Conservation (phyloP, 2,888 invertebrate genomes). For the Tridacna crocea region DNA sequence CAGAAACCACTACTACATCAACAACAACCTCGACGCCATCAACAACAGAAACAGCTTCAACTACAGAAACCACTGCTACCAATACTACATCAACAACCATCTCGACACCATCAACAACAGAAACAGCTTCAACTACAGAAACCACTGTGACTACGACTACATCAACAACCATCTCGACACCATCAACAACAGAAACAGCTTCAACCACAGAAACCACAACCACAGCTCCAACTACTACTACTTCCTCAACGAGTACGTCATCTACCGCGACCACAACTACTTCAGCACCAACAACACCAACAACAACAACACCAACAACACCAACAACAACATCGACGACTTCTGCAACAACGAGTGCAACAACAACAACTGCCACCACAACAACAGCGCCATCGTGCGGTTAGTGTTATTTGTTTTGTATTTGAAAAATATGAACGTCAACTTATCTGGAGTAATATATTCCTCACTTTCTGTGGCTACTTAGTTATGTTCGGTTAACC, state of each 20-base stretch:
- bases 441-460: too few species aligned
- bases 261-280: neutral
- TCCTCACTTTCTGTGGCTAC: too few species aligned
- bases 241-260: too few species aligned
- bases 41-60: conserved; percentile 14
- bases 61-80: neutral
- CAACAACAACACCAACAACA: neutral
- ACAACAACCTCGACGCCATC: too few species aligned
- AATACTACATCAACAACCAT: neutral
- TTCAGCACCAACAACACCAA: neutral
- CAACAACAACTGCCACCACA: conserved; percentile 12
- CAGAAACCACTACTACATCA: too few species aligned
- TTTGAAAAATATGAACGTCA: too few species aligned
- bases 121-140: too few species aligned
- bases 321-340: conserved; percentile 4
- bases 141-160: neutral
- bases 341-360: neutral
- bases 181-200: conserved; percentile 4
- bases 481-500: too few species aligned
- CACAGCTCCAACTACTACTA: too few species aligned
- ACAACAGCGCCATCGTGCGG: conserved; percentile 8
- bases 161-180: neutral
- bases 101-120: neutral
- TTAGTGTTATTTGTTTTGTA: too few species aligned
- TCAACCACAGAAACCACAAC: conserved; percentile 4